phyloP scores from a whole-genome alignment of 2,888 invertebrate genomes.

The Cryptosula pallasiana region DNA sequence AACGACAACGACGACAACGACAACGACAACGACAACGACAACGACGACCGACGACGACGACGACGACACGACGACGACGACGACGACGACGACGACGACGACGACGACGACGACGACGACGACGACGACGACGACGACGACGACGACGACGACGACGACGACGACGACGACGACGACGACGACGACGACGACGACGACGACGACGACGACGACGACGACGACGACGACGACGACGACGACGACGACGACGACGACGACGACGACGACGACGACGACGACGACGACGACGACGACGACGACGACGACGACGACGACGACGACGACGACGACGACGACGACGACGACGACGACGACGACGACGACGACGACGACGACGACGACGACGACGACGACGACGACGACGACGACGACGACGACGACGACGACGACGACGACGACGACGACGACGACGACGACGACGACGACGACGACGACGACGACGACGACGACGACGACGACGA shows the following conservation, averaged over 20 bases:
- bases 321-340: background rate
- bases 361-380: background rate
- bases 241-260: conserved; percentile 20
- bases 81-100: conserved; percentile 19
- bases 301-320: conserved; percentile 16
- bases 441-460: conserved; percentile 1
- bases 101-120: conserved; percentile 26
- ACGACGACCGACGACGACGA: conserved; percentile 25
- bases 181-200: conserved; percentile 26
- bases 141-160: conserved; percentile 25
- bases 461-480: too few species aligned
- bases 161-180: conserved; percentile 26
- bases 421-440: background rate
- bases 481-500: too few species aligned
- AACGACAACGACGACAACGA: conserved; percentile 16
- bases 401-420: conserved; percentile 9
- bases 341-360: background rate
- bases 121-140: conserved; percentile 26
- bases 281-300: background rate
- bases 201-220: conserved; percentile 22
- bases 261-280: conserved; percentile 14
- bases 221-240: background rate
- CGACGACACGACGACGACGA: conserved; percentile 24
- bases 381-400: background rate
- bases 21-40: conserved; percentile 24